These are phyloP conservation scores for Grus americana DNA, from an alignment of 2,113 vertebrate genomes.

Conservation along the genomic window DNA sequence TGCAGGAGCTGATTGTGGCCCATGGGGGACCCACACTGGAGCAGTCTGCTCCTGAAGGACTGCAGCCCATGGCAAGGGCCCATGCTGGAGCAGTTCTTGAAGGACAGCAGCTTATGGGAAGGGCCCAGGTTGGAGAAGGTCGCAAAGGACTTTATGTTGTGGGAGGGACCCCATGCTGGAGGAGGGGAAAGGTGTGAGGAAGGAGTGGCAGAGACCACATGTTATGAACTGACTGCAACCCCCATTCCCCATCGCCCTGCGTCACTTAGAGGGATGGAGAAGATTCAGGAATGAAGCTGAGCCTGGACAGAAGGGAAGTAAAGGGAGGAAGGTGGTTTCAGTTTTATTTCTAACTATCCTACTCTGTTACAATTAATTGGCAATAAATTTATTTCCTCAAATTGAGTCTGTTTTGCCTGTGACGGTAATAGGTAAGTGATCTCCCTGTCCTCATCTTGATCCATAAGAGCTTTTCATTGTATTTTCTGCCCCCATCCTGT, in stretches of 20 bases:
- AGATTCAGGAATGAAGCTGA: not conserved
- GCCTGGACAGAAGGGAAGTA: not conserved
- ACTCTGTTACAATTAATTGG: not conserved
- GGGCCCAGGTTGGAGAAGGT: not conserved
- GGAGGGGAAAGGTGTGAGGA: not conserved
- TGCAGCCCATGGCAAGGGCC: not conserved
- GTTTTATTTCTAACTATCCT: not conserved
- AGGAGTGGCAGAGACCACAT: not conserved
- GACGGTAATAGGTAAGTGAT: not conserved
- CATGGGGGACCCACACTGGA: not conserved
- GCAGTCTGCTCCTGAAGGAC: not conserved
- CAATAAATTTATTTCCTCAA: not conserved
- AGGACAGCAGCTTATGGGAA: not conserved
- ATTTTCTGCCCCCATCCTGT: not conserved
- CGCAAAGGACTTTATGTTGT: not conserved
- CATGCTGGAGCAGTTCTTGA: not conserved
- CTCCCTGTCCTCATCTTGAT: not conserved
- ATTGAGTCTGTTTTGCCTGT: not conserved
- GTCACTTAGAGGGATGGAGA: rapidly evolving
- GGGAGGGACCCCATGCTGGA: not conserved
- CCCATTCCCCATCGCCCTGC: not conserved
- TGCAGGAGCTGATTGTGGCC: too few species aligned
- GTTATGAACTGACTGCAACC: not conserved
- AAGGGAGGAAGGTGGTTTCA: not conserved
- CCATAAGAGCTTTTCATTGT: not conserved